Evolutionary conservation across 2,888 invertebrate genomes (phyloP).

Genomic region (Strigamia maritima): DNA sequence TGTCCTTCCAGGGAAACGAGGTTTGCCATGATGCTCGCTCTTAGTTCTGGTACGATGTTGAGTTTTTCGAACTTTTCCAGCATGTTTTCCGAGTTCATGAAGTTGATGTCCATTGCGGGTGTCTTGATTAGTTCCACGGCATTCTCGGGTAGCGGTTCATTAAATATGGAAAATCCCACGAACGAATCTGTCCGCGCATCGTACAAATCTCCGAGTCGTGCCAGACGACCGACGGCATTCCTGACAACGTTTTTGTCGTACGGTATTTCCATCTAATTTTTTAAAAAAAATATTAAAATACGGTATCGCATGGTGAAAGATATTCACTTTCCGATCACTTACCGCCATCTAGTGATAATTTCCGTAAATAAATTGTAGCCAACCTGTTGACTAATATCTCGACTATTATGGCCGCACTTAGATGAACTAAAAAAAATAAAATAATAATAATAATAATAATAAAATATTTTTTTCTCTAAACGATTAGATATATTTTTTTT

Average conservation of each 20-base stretch:
- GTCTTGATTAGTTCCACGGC: background rate
- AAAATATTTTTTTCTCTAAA: too few species aligned
- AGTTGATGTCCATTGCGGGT: background rate
- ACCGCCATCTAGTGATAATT: too few species aligned
- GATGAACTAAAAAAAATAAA: too few species aligned
- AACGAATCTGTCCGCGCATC: background rate
- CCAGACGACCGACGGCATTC: background rate
- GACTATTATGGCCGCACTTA: too few species aligned
- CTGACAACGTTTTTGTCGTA: background rate
- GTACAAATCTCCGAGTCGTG: conserved; percentile 1
- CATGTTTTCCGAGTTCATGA: background rate
- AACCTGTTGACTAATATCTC: too few species aligned
- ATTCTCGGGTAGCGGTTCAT: background rate
- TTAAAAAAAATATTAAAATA: too few species aligned
- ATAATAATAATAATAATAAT: too few species aligned
- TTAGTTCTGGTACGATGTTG: background rate
- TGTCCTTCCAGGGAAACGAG: background rate
- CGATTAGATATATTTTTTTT: too few species aligned
- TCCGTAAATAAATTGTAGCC: too few species aligned
- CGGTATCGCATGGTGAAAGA: too few species aligned
- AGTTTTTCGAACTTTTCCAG: conserved; percentile 2
- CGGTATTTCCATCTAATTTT: too few species aligned
- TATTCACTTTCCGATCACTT: too few species aligned
- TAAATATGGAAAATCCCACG: background rate
- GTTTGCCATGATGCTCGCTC: background rate